Percentiles rank a stretch among this genome's conserved stretches.
Evolutionary conservation across 2,797 vertebrate genomes (phyloP).

Genomic region (Crocodylus rhombifer): DNA sequence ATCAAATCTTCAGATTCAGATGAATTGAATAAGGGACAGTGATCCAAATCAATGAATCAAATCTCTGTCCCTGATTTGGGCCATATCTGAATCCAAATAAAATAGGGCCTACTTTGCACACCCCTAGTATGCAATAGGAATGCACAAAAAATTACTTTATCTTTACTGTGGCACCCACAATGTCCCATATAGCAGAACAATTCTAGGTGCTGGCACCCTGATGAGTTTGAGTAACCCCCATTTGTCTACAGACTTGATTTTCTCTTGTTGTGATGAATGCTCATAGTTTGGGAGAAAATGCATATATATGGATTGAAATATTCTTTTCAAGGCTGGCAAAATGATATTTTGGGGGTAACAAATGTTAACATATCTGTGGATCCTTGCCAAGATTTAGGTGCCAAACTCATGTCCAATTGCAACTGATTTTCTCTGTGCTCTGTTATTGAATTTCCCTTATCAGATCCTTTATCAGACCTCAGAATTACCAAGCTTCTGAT

Average conservation of each 20-base stretch:
- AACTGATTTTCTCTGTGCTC: neutral
- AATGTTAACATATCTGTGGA: neutral
- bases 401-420: neutral
- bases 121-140: too few relatives aligned
- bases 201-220: neutral
- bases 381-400: neutral
- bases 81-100: too few relatives aligned
- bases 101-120: too few relatives aligned
- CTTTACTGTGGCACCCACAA: neutral
- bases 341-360: neutral
- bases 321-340: neutral
- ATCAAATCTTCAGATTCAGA: too few relatives aligned
- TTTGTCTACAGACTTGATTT: neutral
- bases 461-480: neutral
- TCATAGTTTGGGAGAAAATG: neutral
- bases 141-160: neutral
- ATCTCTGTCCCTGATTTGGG: too few relatives aligned
- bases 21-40: neutral
- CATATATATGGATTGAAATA: neutral
- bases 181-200: neutral
- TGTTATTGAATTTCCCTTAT: neutral
- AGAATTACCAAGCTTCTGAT: neutral
- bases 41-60: neutral
- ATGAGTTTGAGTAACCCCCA: accelerated
- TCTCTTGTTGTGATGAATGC: neutral